Conservation (phyloP, 2,888 invertebrate species). For the Erannis defoliaria region DNA sequence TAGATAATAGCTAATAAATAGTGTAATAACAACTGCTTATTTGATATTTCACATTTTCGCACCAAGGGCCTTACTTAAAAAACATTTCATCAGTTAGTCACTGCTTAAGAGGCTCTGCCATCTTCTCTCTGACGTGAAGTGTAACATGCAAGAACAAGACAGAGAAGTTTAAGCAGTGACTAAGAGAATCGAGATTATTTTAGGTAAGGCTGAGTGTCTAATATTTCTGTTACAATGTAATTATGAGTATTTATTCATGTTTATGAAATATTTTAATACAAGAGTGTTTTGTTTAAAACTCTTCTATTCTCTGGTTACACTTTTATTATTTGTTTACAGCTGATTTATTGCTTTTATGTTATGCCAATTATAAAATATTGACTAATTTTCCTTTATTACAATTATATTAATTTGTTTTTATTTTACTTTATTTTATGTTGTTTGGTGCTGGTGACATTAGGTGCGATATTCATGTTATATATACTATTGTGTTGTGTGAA, state of each 20-base stretch:
- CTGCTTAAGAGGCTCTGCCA: no score
- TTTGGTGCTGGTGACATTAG: conserved; percentile 83
- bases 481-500: conserved; percentile 86
- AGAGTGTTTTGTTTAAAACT: neutral
- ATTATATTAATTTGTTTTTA: conserved; percentile 55
- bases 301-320: neutral
- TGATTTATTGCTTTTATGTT: conserved; percentile 18
- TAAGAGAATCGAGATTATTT: no score
- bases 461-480: conserved; percentile 86
- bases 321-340: conserved; percentile 20
- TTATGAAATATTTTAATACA: neutral
- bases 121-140: no score
- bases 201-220: no score
- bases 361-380: conserved; percentile 8
- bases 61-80: no score
- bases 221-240: no score
- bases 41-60: conserved; percentile 16
- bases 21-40: conserved; percentile 9
- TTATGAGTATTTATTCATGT: no score
- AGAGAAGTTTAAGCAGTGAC: no score
- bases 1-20: neutral
- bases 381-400: conserved; percentile 36
- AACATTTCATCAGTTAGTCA: no score
- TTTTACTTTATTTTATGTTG: conserved; percentile 79
- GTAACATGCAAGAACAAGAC: no score